phyloP scores from a whole-genome alignment of 2,888 invertebrate genomes.

The Tipula unca region DNA sequence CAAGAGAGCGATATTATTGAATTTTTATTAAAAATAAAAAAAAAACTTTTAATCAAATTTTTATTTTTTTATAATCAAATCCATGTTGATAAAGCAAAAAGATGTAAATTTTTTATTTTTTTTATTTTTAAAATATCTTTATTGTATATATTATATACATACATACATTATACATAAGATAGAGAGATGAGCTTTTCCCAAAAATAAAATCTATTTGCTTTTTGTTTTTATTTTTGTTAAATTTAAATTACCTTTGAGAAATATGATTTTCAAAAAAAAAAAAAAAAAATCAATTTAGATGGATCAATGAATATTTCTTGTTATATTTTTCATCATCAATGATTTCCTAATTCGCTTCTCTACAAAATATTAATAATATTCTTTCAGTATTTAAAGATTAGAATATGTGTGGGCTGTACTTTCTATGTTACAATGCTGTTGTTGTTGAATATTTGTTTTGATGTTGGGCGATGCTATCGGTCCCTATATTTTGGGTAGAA shows the following conservation, averaged over 20 bases:
- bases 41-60: neutral
- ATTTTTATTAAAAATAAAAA: neutral
- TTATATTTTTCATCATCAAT: neutral
- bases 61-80: neutral
- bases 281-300: neutral
- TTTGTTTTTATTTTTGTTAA: neutral
- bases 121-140: neutral
- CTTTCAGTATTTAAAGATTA: neutral
- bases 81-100: neutral
- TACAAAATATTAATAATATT: neutral
- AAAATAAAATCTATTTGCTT: neutral
- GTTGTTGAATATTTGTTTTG: neutral
- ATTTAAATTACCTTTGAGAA: neutral
- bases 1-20: neutral
- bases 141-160: neutral
- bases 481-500: no score
- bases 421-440: neutral
- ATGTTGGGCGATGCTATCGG: neutral
- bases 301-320: neutral
- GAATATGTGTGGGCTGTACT: neutral
- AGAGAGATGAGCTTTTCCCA: neutral
- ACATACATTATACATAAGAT: neutral
- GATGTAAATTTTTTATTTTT: neutral
- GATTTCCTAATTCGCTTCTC: neutral
- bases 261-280: neutral